A percentile compares a stretch with the other conserved stretches of the same genome.
Evolutionary conservation across 2,797 vertebrate species (phyloP).

Genomic region (Hippocampus kuda): DNA sequence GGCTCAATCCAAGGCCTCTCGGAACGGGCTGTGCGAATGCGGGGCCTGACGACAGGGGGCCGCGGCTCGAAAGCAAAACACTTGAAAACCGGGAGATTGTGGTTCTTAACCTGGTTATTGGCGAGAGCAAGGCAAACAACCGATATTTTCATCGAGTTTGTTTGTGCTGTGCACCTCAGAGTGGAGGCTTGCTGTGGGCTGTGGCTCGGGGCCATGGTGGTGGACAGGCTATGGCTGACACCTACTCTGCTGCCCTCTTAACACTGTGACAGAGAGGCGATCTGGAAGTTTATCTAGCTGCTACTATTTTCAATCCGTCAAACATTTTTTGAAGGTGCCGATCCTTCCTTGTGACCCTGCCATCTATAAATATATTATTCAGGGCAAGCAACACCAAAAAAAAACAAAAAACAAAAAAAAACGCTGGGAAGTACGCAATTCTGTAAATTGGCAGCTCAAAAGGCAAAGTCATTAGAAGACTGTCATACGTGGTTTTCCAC

Average conservation of each 20-base stretch:
- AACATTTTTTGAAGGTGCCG: conserved; percentile 8
- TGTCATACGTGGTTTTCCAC: no score
- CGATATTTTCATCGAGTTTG: conserved; percentile 44
- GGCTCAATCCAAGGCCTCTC: background rate
- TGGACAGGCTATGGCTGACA: conserved; percentile 46
- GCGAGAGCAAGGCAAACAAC: conserved; percentile 39
- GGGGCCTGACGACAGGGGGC: conserved; percentile 5
- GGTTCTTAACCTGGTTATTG: conserved; percentile 44
- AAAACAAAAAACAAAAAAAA: background rate
- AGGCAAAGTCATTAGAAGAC: no score
- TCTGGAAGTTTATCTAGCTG: conserved; percentile 36
- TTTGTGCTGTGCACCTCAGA: conserved; percentile 57
- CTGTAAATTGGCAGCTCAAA: no score
- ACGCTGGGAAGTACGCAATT: no score
- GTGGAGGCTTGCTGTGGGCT: conserved; percentile 41
- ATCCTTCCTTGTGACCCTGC: background rate
- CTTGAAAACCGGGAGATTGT: conserved; percentile 40
- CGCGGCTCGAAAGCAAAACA: conserved; percentile 14
- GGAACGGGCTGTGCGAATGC: background rate
- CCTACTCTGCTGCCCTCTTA: conserved; percentile 44
- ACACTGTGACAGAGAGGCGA: conserved; percentile 34
- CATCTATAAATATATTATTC: background rate
- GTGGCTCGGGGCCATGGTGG: conserved; percentile 44
- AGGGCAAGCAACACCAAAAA: background rate
- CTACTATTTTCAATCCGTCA: conserved; percentile 8